Conservation (phyloP, 2,888 invertebrate genomes). For the Smittia aterrima region DNA sequence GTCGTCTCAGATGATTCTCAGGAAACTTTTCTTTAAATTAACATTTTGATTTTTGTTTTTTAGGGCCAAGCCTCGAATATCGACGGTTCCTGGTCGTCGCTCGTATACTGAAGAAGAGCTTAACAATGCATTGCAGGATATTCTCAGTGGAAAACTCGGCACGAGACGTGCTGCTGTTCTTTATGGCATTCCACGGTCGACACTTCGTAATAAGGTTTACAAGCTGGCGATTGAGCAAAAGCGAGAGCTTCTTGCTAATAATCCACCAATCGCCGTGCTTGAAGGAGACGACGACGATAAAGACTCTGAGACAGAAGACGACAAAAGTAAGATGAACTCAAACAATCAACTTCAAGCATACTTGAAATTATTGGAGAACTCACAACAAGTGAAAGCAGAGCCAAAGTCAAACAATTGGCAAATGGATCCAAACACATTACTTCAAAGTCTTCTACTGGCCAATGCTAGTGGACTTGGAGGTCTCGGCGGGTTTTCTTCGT, state of each 20-base stretch:
- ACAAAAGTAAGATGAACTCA: conserved; percentile 56
- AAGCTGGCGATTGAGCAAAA: conserved; percentile 73
- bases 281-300: conserved; percentile 55
- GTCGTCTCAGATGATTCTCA: neutral
- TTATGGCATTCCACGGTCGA: conserved; percentile 95
- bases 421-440: conserved; percentile 49
- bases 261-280: conserved; percentile 44
- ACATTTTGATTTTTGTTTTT: neutral
- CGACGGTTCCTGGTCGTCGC: conserved; percentile 66
- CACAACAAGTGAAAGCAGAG: conserved; percentile 46
- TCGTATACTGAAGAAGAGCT: conserved; percentile 96
- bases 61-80: conserved; percentile 69
- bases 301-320: conserved; percentile 58
- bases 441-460: conserved; percentile 50
- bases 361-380: conserved; percentile 43
- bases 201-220: conserved; percentile 92
- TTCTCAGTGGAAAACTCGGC: conserved; percentile 88
- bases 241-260: conserved; percentile 58
- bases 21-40: neutral
- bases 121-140: conserved; percentile 89
- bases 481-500: conserved; percentile 44
- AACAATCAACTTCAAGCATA: conserved; percentile 35
- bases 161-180: conserved; percentile 91
- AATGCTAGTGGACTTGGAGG: conserved; percentile 43
- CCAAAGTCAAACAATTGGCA: conserved; percentile 47